Evolutionary conservation across 2,888 invertebrate species (phyloP).

Genomic region (Mantis religiosa): DNA sequence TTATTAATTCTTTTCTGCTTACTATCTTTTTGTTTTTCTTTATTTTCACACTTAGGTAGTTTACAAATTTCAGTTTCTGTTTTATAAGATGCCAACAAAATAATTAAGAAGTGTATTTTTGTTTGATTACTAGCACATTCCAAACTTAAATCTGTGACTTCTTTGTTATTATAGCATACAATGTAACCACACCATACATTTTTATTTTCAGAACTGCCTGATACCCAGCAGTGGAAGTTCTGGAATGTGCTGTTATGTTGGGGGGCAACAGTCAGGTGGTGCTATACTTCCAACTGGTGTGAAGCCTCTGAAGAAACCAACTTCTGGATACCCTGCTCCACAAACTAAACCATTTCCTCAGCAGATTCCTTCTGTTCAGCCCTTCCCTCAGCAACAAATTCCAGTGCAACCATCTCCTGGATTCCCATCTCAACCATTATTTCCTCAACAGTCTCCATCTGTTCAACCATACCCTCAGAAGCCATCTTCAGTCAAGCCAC

Average conservation of each 20-base stretch:
- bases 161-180: neutral
- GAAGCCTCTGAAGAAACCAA: neutral
- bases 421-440: neutral
- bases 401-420: neutral
- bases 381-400: constrained; percentile 14
- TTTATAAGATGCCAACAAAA: too few species aligned
- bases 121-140: too few species aligned
- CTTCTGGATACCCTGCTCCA: neutral
- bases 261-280: constrained; percentile 25
- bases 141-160: neutral
- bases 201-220: constrained; percentile 23
- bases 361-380: neutral
- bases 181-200: neutral
- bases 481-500: neutral
- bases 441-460: constrained; percentile 26
- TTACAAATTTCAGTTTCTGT: too few species aligned
- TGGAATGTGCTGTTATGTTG: constrained; percentile 24
- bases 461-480: constrained; percentile 40
- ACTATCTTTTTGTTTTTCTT: too few species aligned
- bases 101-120: too few species aligned
- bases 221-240: constrained; percentile 22
- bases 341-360: neutral
- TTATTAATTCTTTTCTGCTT: too few species aligned
- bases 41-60: too few species aligned
- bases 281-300: neutral